Evolutionary conservation across 2,888 invertebrate species (phyloP).

Genomic region (Brenthis ino): DNA sequence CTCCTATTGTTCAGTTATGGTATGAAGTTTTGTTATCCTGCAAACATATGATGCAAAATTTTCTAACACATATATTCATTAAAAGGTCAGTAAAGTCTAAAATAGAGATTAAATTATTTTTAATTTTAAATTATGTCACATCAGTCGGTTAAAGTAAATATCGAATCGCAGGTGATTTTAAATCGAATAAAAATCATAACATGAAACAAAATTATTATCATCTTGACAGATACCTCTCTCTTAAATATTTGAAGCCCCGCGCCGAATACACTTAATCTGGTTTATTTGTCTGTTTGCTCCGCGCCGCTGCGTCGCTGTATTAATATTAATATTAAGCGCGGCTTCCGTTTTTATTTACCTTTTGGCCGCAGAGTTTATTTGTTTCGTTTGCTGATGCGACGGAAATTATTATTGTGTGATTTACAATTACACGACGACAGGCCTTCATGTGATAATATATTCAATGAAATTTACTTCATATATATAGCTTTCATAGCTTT

Average conservation of each 20-base stretch:
- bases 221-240: neutral
- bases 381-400: neutral
- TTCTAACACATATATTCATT: too few species aligned
- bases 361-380: constrained; percentile 4
- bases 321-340: constrained; percentile 4
- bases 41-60: too few species aligned
- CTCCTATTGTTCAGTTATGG: too few species aligned
- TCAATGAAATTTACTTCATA: neutral
- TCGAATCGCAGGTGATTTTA: too few species aligned
- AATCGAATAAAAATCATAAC: neutral
- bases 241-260: constrained; percentile 7
- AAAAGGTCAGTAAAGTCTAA: too few species aligned
- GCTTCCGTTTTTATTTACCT: constrained; percentile 7
- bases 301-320: neutral
- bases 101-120: too few species aligned
- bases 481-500: too few species aligned
- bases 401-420: neutral
- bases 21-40: too few species aligned
- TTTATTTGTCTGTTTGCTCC: constrained; percentile 13
- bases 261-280: neutral
- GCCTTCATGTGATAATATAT: too few species aligned
- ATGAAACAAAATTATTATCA: neutral
- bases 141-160: too few species aligned
- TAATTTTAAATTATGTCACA: too few species aligned
- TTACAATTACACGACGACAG: neutral